Evolutionary conservation across 2,888 invertebrate genomes (phyloP), one percentile per base, ranked within the genome.

Genomic region (Uloborus plumipes): DNA sequence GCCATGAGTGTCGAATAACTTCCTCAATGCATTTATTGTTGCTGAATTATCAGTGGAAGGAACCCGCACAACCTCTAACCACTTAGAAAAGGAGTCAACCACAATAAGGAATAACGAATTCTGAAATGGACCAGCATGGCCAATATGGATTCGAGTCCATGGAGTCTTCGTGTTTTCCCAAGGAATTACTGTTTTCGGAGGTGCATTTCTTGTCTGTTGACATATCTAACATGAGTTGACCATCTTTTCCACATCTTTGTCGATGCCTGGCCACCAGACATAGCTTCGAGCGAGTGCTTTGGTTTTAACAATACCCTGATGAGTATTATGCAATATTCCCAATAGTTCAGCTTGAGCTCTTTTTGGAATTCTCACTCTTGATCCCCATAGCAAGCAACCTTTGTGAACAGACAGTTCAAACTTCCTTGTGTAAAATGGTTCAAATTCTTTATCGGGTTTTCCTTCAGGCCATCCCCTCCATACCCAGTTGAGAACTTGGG

Each of bases 51-150:
- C 26, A 3, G 26, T 4, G 4, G 26, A 4, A 26, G 26, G 4
- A 2, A 26, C 26, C 2, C 26, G 2, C 26, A 3, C 26, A 26
- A 26, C 4, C 4, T 26, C 26, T 4, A 26, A 26, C 26, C 26
- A 26, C 26, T 26, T 26, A 26, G 26, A 26, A 26, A 26, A 4
- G 2, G 26, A 26, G 26, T 26, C 26, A 3, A 26, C 26, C 4
- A 26, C 26, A 26, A 26, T 26, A 26, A 26, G 26, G 26, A 26
- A 26, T 26, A 26, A 26, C 4, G 26, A 26, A 26, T 85, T 70
- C 53, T 85, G 50, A 82, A 82, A 67, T 14, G 86, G 79, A 50
- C 47, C 87, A 85, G 67, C 85, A 62, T 49, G 65, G 2, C 73
- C 79, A 3, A 79, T 20, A n/a, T 69, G 58, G 26, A 69, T 31